These are phyloP conservation scores for Seriola dumerili DNA, from an alignment of 2,113 vertebrate species.

Conservation along the genomic window DNA sequence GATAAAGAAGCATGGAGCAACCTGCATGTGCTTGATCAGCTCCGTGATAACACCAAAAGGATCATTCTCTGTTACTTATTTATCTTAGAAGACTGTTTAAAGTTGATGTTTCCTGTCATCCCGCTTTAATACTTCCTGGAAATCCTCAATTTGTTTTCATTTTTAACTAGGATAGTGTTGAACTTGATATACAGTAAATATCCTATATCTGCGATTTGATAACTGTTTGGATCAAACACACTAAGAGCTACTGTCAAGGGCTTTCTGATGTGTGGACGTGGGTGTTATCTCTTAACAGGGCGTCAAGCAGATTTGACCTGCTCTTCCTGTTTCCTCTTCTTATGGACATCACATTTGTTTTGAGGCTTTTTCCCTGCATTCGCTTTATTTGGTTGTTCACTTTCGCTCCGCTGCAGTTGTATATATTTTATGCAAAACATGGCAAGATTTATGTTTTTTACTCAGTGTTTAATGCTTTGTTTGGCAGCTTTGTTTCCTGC, in stretches of 20 bases:
- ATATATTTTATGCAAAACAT: constrained; percentile 47
- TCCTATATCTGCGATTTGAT: background rate
- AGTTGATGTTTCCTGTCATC: background rate
- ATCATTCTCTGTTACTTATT: background rate
- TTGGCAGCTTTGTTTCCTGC: constrained; percentile 20
- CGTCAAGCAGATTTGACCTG: constrained; percentile 74
- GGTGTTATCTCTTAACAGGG: constrained; percentile 61
- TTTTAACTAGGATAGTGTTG: background rate
- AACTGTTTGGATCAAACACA: background rate
- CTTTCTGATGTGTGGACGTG: background rate
- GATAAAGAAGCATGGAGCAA: background rate
- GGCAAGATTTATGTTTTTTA: constrained; percentile 29
- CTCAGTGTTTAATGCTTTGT: constrained; percentile 22
- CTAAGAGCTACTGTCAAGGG: background rate
- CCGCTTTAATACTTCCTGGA: constrained; percentile 16
- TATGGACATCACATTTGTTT: background rate
- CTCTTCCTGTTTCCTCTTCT: constrained; percentile 75
- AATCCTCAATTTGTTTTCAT: constrained; percentile 26
- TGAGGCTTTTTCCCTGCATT: background rate
- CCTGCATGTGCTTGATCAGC: background rate
- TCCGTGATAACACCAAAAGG: background rate
- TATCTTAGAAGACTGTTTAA: background rate
- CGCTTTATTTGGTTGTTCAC: constrained; percentile 5
- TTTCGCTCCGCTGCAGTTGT: background rate
- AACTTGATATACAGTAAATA: background rate